Evolutionary conservation across 92 coral and sea anemone species (phyloP).

Genomic region (Actinostola sp.): DNA sequence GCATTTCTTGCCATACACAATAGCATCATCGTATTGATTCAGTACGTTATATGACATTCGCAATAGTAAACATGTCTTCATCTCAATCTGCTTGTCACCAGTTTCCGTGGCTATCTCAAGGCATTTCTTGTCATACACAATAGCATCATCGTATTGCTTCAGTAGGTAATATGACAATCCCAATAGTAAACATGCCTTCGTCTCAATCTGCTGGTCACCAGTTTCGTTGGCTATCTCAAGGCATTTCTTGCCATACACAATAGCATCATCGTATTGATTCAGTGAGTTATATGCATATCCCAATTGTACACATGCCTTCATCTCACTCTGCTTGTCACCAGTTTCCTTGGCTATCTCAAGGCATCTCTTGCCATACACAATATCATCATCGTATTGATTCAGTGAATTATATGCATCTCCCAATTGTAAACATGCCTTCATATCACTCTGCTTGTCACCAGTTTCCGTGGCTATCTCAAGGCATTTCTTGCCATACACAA

Average conservation of each 20-base stretch:
- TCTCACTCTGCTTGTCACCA: too few species aligned
- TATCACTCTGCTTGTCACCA: too few species aligned
- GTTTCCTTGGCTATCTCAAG: too few species aligned
- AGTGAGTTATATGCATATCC: too few species aligned
- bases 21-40: background rate
- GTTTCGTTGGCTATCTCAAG: background rate
- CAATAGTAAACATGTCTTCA: background rate
- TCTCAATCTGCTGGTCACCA: background rate
- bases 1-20: background rate
- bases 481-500: too few species aligned
- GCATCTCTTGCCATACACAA: too few species aligned
- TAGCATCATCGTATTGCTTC: background rate
- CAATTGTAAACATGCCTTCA: too few species aligned
- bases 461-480: too few species aligned
- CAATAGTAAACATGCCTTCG: background rate
- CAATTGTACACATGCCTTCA: too few species aligned
- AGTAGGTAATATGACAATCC: background rate
- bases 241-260: background rate
- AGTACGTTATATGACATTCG: background rate
- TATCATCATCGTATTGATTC: too few species aligned
- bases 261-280: background rate
- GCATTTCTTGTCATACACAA: background rate
- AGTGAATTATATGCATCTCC: too few species aligned
- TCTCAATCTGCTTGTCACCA: background rate
- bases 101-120: background rate